Evolutionary conservation across 1,140 invertebrate species (phyloP), one percentile per base, ranked within the genome.

Genomic region (Trypoxylus dichotomus): DNA sequence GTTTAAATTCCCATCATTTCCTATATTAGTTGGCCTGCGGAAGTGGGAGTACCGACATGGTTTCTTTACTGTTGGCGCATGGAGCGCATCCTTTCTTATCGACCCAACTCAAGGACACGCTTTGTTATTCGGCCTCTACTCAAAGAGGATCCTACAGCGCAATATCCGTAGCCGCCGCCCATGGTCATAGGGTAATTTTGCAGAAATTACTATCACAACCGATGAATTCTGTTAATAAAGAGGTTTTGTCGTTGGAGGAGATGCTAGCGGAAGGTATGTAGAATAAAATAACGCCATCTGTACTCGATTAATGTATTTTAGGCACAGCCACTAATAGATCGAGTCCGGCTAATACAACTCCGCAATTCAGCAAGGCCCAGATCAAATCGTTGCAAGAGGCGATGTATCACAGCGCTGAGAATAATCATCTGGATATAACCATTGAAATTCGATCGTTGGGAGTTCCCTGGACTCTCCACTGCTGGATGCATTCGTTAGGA

Each of bases 351-450:
- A 82, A 76, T 43, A 68, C 81, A 10, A 78, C 84, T 71, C 87
- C 89, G 32, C 91, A 92, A 78, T 91, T 96, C 82, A 95, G 91
- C 78, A 96, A 96, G 87, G 89, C 91, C 21, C 95, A 97, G 87
- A 92, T 94, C 32, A 93, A 95, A 83, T 92, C 93, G 42, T 87
- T 97, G 43, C 95, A 97, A 83, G 95, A 97, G 87, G 95, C 95
- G 3, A 96, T 97, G 94, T 97, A 97, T 85, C 95, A 96, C 83
- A 94, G 94, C 80, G 93, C 94, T 1, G 95, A 97, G 85, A 96
- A 94, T 83, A 95, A 95, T 84, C 93, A 96, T 87, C 89, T 97
- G 37, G 95, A 96, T 84, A 94, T 96, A 78, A 95, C 95, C 0
- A 89, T 96, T 82, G 95, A 96, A 85, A 89, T 96, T 27, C 89